Base-by-base conservation (phyloP, 2,888 invertebrate genomes). In the Pseudoips prasinana region DNA sequence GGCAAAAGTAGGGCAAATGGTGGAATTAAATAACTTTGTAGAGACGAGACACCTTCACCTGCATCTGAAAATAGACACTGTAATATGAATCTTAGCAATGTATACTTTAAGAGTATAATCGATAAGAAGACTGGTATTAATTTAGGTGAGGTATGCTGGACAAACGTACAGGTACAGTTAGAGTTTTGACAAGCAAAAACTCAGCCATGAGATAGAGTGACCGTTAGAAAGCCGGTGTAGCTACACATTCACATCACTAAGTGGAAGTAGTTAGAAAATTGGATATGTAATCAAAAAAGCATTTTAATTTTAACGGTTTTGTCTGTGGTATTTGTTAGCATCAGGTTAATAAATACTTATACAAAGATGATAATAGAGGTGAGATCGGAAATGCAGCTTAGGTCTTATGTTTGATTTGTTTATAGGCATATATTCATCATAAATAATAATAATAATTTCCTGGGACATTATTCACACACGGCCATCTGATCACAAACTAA, bases 141-240 rank as follows among this genome's bases (percentile, higher is more conserved):
- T 59, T 63, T 59, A 53, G 55, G 55, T 65, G 66, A 63, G 55
- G 53, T 58, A 64, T 54, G 47, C 58, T 64, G 58, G 49, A 58
- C 58, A 68, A 69, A 73, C 71, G 67, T 63, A 50, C 55, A 58
- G 53, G 69, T 80, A 84, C 85, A 75, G 85, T 84, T 84, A 85
- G 58, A 52, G 54, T 72, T 79, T 81, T 73, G 80, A 81, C 78
- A 73, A 73, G 80, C 81, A 84, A 84, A 84, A 85, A 81, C 58
- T 63, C 60, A 68, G 62, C 62, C 59, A 68, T 63, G 62, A 46
- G 53, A 52, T 51, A 36, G 30, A 25, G 43, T 29, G 48, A 72
- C 80, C 81, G 83, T 83, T 82, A 83, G 66, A 60, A 68, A 71
- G 70, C 59, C 65, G 64, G 57, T 33, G 45, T 29, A 29, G 28